These are phyloP conservation scores for Troilus luridus DNA, from an alignment of 2,888 invertebrate species.

Conservation along the genomic window DNA sequence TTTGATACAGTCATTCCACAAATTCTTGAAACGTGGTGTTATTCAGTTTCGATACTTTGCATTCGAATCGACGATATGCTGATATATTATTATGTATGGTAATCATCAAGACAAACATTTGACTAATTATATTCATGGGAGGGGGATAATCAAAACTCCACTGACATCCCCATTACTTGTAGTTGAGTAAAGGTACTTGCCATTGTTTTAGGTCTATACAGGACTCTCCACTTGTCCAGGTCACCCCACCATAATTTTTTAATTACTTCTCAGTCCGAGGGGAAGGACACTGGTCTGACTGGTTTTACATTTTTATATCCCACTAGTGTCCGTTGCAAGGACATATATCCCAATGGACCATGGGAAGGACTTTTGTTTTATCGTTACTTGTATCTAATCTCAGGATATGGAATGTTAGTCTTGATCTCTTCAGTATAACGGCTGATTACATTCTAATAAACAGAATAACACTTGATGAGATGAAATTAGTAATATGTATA, in stretches of 20 bases:
- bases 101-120: neutral
- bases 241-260: neutral
- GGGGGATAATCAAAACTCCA: neutral
- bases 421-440: neutral
- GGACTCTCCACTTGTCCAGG: constrained; percentile 19
- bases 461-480: too few species aligned
- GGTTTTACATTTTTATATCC: constrained; percentile 31
- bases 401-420: neutral
- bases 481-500: too few species aligned
- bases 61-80: too few species aligned
- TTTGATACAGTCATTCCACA: too few species aligned
- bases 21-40: too few species aligned
- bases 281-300: constrained; percentile 45
- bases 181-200: neutral
- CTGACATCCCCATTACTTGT: constrained; percentile 13
- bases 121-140: neutral
- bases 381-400: neutral
- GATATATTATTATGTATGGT: neutral
- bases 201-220: neutral
- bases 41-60: too few species aligned
- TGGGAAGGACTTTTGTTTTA: neutral
- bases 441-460: neutral
- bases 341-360: neutral
- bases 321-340: constrained; percentile 22
- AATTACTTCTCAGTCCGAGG: neutral